phyloP scores from a whole-genome alignment of 2,113 vertebrate species.

The Anarhynchus alexandrinus region DNA sequence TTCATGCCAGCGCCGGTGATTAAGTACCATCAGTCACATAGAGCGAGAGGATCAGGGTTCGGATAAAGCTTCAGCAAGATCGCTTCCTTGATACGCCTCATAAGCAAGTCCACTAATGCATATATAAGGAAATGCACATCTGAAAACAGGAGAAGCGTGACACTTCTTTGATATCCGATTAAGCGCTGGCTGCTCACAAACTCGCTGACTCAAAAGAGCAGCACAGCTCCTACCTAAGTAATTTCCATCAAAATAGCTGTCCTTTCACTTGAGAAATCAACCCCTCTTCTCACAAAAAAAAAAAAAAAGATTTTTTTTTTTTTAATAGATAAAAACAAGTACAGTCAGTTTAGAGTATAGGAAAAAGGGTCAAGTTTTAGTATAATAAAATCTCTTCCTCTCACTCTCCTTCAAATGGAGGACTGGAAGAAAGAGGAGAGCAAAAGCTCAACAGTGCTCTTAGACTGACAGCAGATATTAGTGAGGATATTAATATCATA shows the following conservation, averaged over 20 bases:
- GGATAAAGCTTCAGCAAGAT: neutral
- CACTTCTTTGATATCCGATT: neutral
- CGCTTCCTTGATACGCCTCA: accelerated
- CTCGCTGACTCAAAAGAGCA: neutral
- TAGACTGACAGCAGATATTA: neutral
- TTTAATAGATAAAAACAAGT: neutral
- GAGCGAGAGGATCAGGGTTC: neutral
- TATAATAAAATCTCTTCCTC: neutral
- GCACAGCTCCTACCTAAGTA: neutral
- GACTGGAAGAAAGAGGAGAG: neutral
- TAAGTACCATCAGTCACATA: neutral
- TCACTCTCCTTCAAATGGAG: neutral
- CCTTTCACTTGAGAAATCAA: neutral
- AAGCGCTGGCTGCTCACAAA: neutral
- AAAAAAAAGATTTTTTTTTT: neutral
- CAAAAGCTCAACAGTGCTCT: neutral
- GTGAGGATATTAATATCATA: neutral
- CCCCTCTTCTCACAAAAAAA: neutral
- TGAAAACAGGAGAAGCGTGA: neutral
- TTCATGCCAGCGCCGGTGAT: neutral
- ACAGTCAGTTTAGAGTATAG: neutral
- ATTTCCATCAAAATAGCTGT: neutral
- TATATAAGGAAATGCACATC: neutral
- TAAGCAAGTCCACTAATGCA: neutral
- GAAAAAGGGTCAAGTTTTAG: neutral